Base-by-base conservation (phyloP, 2,888 invertebrate species). In the Dexiosoma caninum region DNA sequence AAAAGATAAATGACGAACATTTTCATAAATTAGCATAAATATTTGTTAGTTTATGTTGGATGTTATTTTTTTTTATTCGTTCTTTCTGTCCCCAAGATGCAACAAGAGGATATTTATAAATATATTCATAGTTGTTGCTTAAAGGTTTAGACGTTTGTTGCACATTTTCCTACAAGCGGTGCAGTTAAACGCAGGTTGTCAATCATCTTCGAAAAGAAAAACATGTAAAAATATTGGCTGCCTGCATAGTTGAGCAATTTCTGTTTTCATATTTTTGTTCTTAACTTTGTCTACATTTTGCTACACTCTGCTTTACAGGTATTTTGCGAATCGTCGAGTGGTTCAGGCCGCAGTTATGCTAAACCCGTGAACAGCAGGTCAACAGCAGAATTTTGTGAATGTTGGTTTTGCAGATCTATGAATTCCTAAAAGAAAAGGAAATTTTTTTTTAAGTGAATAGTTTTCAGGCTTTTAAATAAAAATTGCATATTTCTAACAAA, bases 11-110 rank as follows among this genome's bases (percentile, higher is more conserved):
- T 82, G 82, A 71, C 55, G 82, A 78, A 75, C 78, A 82, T 83
- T 83, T 82, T 80, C 82, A 83, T 83, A 83, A 82, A 76, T 83
- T 83, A 83, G 83, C 83, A 83, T 83, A 83, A 82, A 83, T 82
- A 83, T 83, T 83, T 83, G 83, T 78, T 76, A 78, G 80, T 72
- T 76, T 67, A 69, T 42, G 67, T 57, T 32, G 49, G 32, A 35
- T 53, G 32, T 76, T 60, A 27, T 53, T 69, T 37, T 66, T n/a
- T 51, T 55, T 57, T 64, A n/a, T 70, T 23, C 21, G 40, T 46
- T 76, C 32, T 40, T 53, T 27, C 16, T 67, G 44, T 53, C 49
- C 53, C 40, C 40, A 35, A 44, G 27, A 57, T 53, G 60, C 35
- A 42, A 37, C 42, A 16, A 71, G 64, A 69, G 80, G 49, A 77